A percentile compares a stretch with the other conserved stretches of the same genome.
Evolutionary conservation across 2,888 invertebrate species (phyloP).

Genomic region (Lasius fuliginosus): DNA sequence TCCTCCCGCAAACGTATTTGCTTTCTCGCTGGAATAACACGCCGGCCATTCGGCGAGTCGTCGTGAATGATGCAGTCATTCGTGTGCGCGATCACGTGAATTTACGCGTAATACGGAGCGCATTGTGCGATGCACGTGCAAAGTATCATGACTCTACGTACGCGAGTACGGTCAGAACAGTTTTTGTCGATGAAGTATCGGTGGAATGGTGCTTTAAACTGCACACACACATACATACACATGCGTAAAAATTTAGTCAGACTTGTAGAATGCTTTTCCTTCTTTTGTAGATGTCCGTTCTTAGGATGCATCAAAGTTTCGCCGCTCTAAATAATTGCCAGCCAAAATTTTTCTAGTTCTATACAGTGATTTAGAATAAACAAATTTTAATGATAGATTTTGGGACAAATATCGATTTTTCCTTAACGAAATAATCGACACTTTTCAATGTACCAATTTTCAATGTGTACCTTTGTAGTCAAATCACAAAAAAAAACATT

Average conservation of each 20-base stretch:
- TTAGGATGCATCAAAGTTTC: not conserved
- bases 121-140: slow-evolving; percentile 33
- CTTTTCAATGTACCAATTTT: not conserved
- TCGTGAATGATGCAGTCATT: slow-evolving; percentile 43
- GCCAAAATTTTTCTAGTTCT: not conserved
- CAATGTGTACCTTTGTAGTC: not conserved
- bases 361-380: not conserved
- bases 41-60: slow-evolving; percentile 13
- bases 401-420: not conserved
- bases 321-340: not conserved
- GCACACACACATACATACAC: not conserved
- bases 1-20: slow-evolving; percentile 20
- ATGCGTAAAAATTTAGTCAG: not conserved
- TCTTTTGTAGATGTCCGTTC: not conserved
- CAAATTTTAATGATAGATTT: not conserved
- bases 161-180: not conserved
- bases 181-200: slow-evolving; percentile 2
- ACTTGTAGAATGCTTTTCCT: not conserved
- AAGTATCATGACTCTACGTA: slow-evolving; percentile 11
- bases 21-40: slow-evolving; percentile 26
- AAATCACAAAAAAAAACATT: not conserved
- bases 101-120: slow-evolving; percentile 58
- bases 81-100: slow-evolving; percentile 63
- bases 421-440: not conserved
- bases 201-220: not conserved